phyloP scores from a whole-genome alignment of 1,140 invertebrate genomes.

The Aphidius gifuensis region DNA sequence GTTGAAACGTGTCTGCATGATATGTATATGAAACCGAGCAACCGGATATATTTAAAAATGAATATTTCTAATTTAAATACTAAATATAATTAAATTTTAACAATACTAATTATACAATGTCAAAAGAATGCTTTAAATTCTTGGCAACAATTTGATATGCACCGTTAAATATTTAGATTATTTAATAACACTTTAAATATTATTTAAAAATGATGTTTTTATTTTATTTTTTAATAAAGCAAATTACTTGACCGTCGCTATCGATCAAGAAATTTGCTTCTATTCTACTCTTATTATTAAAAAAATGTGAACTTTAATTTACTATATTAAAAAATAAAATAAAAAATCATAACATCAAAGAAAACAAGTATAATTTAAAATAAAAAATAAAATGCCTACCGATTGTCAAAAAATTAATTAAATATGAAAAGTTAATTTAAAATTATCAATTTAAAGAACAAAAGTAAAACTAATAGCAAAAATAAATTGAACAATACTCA shows the following conservation, averaged over 20 bases:
- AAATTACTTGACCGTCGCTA: conserved; percentile 6
- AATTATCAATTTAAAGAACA: conserved; percentile 4
- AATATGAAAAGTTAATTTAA: not conserved
- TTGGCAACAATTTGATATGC: conserved; percentile 50
- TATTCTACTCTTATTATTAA: not conserved
- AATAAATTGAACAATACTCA: conserved; percentile 17
- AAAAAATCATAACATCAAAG: too few species aligned
- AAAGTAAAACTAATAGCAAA: conserved; percentile 4
- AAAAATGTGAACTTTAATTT: not conserved
- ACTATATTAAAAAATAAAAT: not conserved
- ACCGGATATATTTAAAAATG: too few species aligned
- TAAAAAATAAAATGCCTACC: not conserved
- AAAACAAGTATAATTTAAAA: not conserved
- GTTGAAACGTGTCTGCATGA: conserved; percentile 11
- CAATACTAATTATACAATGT: too few species aligned
- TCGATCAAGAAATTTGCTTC: not conserved
- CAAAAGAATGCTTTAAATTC: not conserved
- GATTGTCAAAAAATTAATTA: conserved; percentile 6
- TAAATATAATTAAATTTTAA: too few species aligned
- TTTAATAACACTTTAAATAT: not conserved
- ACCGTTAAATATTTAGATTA: conserved; percentile 32
- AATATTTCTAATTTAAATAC: too few species aligned
- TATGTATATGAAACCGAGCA: not conserved
- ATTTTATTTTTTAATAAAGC: conserved; percentile 7
- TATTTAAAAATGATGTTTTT: conserved; percentile 32